Percentiles rank a stretch among this genome's conserved stretches.
phyloP scores from a whole-genome alignment of 2,797 vertebrate genomes.

The Tadarida brasiliensis region DNA sequence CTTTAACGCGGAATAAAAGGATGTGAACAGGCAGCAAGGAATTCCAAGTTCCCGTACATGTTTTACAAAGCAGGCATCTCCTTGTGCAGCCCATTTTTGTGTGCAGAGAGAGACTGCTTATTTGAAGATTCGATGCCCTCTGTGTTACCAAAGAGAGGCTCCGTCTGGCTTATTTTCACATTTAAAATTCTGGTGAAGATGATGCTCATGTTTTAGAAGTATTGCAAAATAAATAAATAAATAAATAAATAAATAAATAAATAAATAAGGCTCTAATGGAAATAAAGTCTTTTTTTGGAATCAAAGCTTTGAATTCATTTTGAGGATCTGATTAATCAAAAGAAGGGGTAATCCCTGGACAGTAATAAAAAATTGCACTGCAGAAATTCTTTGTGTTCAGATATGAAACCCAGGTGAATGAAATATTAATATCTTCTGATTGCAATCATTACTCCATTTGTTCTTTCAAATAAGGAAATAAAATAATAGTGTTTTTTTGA shows the following conservation, averaged over 20 bases:
- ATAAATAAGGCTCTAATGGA: constrained; percentile 1
- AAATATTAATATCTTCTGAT: constrained; percentile 72
- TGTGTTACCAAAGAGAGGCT: constrained; percentile 10
- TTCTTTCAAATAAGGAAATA: constrained; percentile 77
- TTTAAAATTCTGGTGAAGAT: background rate
- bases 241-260: background rate
- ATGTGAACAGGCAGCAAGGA: background rate
- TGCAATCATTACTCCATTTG: constrained; percentile 74
- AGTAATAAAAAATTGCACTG: background rate
- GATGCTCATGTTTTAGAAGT: constrained; percentile 65
- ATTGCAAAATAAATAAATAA: constrained; percentile 20
- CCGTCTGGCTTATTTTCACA: background rate
- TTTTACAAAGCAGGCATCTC: constrained; percentile 1
- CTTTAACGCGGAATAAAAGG: background rate
- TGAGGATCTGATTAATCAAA: constrained; percentile 36
- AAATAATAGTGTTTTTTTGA: constrained; percentile 78
- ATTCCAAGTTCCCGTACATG: background rate
- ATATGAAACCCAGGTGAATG: constrained; percentile 39
- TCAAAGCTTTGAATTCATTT: constrained; percentile 72
- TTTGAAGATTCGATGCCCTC: background rate
- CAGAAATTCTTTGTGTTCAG: background rate
- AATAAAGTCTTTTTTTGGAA: constrained; percentile 43
- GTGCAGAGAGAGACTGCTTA: background rate
- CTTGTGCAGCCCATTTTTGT: background rate
- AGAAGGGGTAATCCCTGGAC: background rate